Evolutionary conservation across 2,797 vertebrate genomes (phyloP).

Genomic region (Lagocephalus sceleratus): DNA sequence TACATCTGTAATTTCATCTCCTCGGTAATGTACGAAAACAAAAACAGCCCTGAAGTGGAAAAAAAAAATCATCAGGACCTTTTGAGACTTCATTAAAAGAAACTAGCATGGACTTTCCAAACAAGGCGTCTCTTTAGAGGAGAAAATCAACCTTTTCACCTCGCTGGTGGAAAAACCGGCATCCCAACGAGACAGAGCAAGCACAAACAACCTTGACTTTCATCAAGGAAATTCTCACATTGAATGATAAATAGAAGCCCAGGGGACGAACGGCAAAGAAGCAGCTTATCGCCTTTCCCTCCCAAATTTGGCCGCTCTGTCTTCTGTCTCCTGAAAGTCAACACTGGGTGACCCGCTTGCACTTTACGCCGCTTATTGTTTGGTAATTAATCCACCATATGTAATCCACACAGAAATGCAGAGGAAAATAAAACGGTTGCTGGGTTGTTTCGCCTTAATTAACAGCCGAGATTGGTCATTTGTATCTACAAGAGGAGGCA

Average conservation of each 20-base stretch:
- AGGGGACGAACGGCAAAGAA: conserved; percentile 73
- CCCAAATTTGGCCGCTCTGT: conserved; percentile 73
- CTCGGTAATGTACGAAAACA: conserved; percentile 56
- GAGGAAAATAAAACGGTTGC: conserved; percentile 39
- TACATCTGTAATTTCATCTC: conserved; percentile 53
- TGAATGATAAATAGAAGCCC: conserved; percentile 82
- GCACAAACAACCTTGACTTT: conserved; percentile 83
- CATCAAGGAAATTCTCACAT: conserved; percentile 82
- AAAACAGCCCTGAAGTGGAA: conserved; percentile 62
- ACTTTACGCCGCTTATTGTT: conserved; percentile 69
- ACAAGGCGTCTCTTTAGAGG: conserved; percentile 69
- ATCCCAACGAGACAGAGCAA: conserved; percentile 71
- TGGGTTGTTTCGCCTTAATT: conserved; percentile 58
- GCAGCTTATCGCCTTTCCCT: conserved; percentile 79
- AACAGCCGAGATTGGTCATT: conserved; percentile 53
- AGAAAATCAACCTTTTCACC: conserved; percentile 78
- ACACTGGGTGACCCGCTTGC: conserved; percentile 69
- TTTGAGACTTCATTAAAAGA: conserved; percentile 75
- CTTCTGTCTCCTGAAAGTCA: conserved; percentile 75
- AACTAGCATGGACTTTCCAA: conserved; percentile 65
- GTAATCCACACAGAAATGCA: conserved; percentile 59
- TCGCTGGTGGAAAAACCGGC: conserved; percentile 76
- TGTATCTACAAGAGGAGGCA: conserved; percentile 47
- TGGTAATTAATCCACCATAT: conserved; percentile 66
- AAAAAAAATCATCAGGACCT: conserved; percentile 65